phyloP scores from a whole-genome alignment of 2,113 vertebrate species.

The Myotis davidii region DNA sequence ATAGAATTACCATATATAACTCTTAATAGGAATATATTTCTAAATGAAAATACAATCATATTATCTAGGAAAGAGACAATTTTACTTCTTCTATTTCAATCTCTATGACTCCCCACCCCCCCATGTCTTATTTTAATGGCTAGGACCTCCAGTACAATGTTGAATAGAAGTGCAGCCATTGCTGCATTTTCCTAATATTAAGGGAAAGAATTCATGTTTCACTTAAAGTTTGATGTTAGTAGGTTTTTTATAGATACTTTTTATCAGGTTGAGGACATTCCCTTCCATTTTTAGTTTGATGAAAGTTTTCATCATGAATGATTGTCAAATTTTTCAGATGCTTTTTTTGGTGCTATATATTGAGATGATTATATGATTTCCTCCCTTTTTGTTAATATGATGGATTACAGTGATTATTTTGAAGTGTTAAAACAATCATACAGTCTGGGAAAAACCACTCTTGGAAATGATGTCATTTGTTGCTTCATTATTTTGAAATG shows the following conservation, averaged over 20 bases:
- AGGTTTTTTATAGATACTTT: not conserved
- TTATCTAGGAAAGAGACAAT: not conserved
- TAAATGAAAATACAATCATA: not conserved
- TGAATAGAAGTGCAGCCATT: not conserved
- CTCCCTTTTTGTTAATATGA: not conserved
- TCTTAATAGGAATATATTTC: not conserved
- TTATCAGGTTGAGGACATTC: not conserved
- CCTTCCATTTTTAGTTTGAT: not conserved
- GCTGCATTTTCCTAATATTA: not conserved
- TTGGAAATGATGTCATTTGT: not conserved
- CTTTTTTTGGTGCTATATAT: not conserved
- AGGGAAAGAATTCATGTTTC: not conserved
- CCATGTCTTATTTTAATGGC: not conserved
- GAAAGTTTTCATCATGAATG: constrained; percentile 4
- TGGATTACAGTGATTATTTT: not conserved
- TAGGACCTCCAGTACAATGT: not conserved
- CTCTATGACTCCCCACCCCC: not conserved
- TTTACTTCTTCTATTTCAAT: not conserved
- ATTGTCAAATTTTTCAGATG: constrained; percentile 28
- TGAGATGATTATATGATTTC: not conserved
- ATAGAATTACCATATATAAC: not conserved
- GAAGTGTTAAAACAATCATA: not conserved
- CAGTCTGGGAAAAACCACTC: not conserved
- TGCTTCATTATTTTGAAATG: not conserved
- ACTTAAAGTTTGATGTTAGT: not conserved